Conservation (phyloP, 2,113 vertebrate genomes). For the Leiothrix lutea region DNA sequence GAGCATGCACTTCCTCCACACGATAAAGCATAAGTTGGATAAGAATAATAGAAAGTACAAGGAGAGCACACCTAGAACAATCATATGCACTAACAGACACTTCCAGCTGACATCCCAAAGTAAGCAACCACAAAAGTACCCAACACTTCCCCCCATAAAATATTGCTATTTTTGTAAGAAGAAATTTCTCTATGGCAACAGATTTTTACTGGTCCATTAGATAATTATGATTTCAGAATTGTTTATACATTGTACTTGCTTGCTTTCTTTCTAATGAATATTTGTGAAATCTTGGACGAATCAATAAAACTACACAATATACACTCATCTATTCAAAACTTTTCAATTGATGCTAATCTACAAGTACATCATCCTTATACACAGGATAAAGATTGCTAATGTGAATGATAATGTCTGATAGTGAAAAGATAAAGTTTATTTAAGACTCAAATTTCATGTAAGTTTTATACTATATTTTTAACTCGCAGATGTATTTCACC, state of each 20-base stretch:
- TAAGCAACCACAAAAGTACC: not conserved
- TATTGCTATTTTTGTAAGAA: conserved; percentile 44
- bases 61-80: not conserved
- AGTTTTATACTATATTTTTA: not conserved
- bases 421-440: not conserved
- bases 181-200: conserved; percentile 35
- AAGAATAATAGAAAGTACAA: not conserved
- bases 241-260: conserved; percentile 38
- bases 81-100: not conserved
- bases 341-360: conserved; percentile 46
- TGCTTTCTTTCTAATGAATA: conserved; percentile 63
- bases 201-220: conserved; percentile 34
- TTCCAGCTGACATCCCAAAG: not conserved
- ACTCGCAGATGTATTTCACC: not conserved
- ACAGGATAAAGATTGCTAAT: conserved; percentile 9
- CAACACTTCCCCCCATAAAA: conserved; percentile 2
- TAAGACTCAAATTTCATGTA: not conserved
- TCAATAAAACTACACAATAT: conserved; percentile 42
- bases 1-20: not conserved
- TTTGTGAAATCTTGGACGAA: conserved; percentile 63
- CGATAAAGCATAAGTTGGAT: not conserved
- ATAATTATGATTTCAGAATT: conserved; percentile 45
- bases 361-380: not conserved
- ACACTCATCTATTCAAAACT: conserved; percentile 49
- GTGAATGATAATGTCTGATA: not conserved